phyloP scores from a whole-genome alignment of 2,888 invertebrate species.

The Carpatolechia fugitivella region DNA sequence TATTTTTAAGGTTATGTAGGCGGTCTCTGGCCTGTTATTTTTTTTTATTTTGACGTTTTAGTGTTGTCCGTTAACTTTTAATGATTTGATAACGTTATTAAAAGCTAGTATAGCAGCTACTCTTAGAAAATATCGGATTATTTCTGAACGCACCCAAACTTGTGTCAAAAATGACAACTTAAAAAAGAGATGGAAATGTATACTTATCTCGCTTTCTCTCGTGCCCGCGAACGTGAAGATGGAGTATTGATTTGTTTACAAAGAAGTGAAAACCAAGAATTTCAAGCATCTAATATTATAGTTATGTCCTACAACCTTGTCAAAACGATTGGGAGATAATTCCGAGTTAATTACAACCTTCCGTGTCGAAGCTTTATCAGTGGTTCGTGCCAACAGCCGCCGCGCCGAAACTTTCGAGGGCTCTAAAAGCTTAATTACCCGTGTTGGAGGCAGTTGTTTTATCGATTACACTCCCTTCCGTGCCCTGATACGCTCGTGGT shows the following conservation, averaged over 20 bases:
- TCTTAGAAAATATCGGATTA: neutral
- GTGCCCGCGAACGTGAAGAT: conserved; percentile 59
- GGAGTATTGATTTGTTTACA: conserved; percentile 77
- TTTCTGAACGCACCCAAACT: conserved; percentile 10
- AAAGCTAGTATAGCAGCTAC: neutral
- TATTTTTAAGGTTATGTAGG: conserved; percentile 26
- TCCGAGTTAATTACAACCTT: conserved; percentile 64
- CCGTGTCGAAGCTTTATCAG: conserved; percentile 69
- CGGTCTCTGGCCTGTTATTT: neutral
- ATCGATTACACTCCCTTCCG: conserved; percentile 65
- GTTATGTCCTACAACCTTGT: conserved; percentile 61
- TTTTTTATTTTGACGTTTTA: conserved; percentile 11
- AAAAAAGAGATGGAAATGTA: conserved; percentile 25
- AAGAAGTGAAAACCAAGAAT: conserved; percentile 47
- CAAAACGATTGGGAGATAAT: conserved; percentile 68
- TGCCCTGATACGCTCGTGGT: conserved; percentile 45
- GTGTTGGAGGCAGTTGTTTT: conserved; percentile 59
- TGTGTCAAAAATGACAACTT: conserved; percentile 28
- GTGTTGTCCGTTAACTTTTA: neutral
- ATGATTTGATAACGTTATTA: neutral
- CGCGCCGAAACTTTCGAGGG: conserved; percentile 54
- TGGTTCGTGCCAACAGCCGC: conserved; percentile 58
- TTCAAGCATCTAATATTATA: conserved; percentile 49
- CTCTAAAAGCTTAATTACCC: conserved; percentile 61
- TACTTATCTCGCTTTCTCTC: conserved; percentile 34